Percentiles rank a stretch among this genome's conserved stretches.
phyloP scores from a whole-genome alignment of 2,888 invertebrate species.

The Oscheius sp. region DNA sequence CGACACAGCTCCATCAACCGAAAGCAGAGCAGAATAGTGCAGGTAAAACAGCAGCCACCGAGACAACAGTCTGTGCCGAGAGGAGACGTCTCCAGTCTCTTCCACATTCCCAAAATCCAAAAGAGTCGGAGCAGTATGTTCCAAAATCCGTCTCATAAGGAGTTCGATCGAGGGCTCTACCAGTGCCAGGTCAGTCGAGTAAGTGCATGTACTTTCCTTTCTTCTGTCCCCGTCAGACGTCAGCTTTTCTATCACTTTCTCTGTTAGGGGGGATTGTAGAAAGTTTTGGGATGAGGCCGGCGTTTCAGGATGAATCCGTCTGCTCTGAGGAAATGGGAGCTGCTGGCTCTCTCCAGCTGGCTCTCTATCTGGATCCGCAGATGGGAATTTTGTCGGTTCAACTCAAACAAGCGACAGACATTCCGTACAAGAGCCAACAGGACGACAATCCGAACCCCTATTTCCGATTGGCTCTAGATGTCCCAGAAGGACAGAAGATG shows the following conservation, averaged over 20 bases:
- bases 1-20: conserved; percentile 25
- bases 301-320: conserved; percentile 50
- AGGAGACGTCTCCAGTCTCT: conserved; percentile 49
- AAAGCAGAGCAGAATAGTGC: conserved; percentile 31
- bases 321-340: conserved; percentile 56
- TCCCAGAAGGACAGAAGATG: conserved; percentile 60
- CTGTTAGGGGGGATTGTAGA: background rate
- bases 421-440: conserved; percentile 66
- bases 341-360: conserved; percentile 79
- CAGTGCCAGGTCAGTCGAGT: conserved; percentile 51
- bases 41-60: background rate
- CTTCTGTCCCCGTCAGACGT: background rate
- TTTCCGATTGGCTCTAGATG: conserved; percentile 60
- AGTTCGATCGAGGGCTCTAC: conserved; percentile 71
- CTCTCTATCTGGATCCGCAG: conserved; percentile 79
- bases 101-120: conserved; percentile 63
- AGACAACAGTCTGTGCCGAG: conserved; percentile 33
- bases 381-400: conserved; percentile 80
- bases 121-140: conserved; percentile 68
- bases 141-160: conserved; percentile 62
- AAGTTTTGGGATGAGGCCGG: too few species aligned
- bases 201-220: conserved; percentile 6
- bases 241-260: background rate
- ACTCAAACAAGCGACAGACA: conserved; percentile 79
- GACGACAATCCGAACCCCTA: conserved; percentile 65